phyloP scores from a whole-genome alignment of 2,888 invertebrate genomes.

The Tryphoninae sp. region DNA sequence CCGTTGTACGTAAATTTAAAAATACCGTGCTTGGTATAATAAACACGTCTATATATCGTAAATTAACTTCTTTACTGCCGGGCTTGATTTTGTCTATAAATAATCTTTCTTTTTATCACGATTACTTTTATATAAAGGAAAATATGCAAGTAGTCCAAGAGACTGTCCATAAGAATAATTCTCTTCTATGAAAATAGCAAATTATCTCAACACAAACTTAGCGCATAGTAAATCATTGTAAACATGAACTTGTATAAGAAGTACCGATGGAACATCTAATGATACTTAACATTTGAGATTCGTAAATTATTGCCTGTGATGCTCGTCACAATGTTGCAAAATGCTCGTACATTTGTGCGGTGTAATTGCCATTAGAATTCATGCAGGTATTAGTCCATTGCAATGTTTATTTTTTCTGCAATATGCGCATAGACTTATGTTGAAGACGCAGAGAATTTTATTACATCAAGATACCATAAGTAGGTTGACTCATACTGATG shows the following conservation, averaged over 20 bases:
- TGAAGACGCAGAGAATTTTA: constrained; percentile 1
- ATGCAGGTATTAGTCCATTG: background rate
- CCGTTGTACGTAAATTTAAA: background rate
- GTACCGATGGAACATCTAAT: too few relatives aligned
- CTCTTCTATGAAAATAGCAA: too few relatives aligned
- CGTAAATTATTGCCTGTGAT: background rate
- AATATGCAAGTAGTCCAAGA: too few relatives aligned
- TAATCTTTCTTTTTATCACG: too few relatives aligned
- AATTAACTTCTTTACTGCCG: too few relatives aligned
- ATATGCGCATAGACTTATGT: constrained; percentile 6
- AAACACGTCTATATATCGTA: background rate
- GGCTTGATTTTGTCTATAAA: too few relatives aligned
- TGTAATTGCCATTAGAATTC: background rate
- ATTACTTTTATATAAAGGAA: too few relatives aligned
- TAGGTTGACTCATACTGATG: background rate
- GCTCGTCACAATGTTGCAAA: constrained; percentile 3
- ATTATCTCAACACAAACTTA: too few relatives aligned
- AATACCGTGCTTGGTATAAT: background rate
- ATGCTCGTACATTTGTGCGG: constrained; percentile 4
- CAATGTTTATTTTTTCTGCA: background rate
- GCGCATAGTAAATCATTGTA: too few relatives aligned
- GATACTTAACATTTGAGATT: constrained; percentile 14
- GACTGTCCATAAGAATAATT: too few relatives aligned
- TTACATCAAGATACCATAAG: background rate
- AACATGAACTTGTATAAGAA: too few relatives aligned